Conservation (phyloP, 2,888 invertebrate species). For the Oscheius sp. region DNA sequence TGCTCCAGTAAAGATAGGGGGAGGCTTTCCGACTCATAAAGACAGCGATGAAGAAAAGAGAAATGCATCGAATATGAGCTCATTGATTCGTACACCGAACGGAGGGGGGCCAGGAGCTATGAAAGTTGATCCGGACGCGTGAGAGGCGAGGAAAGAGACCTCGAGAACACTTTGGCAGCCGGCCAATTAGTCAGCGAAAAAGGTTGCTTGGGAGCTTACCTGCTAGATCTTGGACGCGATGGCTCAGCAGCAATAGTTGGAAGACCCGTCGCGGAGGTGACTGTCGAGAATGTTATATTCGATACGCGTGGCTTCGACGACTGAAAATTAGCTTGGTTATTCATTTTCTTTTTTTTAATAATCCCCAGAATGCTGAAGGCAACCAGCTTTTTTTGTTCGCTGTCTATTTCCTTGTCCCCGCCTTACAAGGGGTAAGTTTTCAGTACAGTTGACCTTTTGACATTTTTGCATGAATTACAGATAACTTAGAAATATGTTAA, state of each 20-base stretch:
- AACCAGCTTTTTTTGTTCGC: too few relatives aligned
- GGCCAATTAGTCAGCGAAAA: constrained; percentile 15
- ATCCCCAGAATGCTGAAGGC: neutral
- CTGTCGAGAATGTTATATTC: constrained; percentile 74
- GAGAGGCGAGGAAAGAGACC: neutral
- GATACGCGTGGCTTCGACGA: constrained; percentile 67
- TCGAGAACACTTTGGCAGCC: constrained; percentile 25
- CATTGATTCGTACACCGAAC: too few relatives aligned
- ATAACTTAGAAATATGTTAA: too few relatives aligned
- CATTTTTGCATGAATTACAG: too few relatives aligned
- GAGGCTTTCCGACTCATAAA: too few relatives aligned
- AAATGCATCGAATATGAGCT: too few relatives aligned
- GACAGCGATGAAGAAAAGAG: neutral
- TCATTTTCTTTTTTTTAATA: neutral
- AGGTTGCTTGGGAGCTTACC: constrained; percentile 35
- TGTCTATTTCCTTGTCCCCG: too few relatives aligned
- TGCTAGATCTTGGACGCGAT: constrained; percentile 70
- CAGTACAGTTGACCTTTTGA: too few relatives aligned
- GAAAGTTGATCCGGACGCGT: constrained; percentile 20
- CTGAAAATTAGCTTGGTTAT: constrained; percentile 49
- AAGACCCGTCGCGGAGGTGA: constrained; percentile 75
- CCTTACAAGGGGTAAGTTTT: too few relatives aligned
- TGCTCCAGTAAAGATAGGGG: too few relatives aligned
- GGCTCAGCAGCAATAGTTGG: constrained; percentile 77
- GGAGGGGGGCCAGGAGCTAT: constrained; percentile 10